phyloP scores from a whole-genome alignment of 1,140 invertebrate genomes.

The Drosophila truncata region DNA sequence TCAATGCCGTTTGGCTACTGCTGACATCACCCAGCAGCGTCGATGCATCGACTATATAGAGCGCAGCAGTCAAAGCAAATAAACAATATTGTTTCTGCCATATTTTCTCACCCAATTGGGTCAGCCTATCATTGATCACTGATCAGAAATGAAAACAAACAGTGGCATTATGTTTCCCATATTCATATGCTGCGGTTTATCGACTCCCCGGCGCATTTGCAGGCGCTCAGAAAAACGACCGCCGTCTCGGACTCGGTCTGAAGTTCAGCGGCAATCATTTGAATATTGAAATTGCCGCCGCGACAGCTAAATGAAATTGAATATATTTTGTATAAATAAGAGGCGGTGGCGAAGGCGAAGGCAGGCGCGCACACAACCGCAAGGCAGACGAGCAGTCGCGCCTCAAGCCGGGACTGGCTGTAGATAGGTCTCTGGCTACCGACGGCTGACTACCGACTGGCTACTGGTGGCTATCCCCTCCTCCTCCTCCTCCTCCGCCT shows the following conservation, averaged over 20 bases:
- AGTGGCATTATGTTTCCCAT: conserved; percentile 34
- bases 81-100: conserved; percentile 54
- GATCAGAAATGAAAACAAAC: conserved; percentile 52
- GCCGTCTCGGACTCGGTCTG: conserved; percentile 41
- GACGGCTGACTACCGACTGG: conserved; percentile 38
- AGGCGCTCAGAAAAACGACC: conserved; percentile 67
- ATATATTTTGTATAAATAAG: conserved; percentile 81
- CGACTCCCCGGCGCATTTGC: conserved; percentile 46
- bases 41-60: conserved; percentile 42
- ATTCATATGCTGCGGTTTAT: conserved; percentile 27
- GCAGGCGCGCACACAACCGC: conserved; percentile 44
- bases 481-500: conserved; percentile 12
- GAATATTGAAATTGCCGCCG: conserved; percentile 73
- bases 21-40: conserved; percentile 70
- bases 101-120: conserved; percentile 57
- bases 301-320: conserved; percentile 74
- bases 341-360: conserved; percentile 27
- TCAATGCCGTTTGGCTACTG: conserved; percentile 18
- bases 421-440: conserved; percentile 50
- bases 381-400: conserved; percentile 52
- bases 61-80: conserved; percentile 40
- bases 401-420: conserved; percentile 55
- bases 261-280: conserved; percentile 63
- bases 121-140: conserved; percentile 46
- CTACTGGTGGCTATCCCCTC: conserved; percentile 23